These are phyloP conservation scores for Martes martes DNA, from an alignment of 2,113 vertebrate species.

Conservation along the genomic window DNA sequence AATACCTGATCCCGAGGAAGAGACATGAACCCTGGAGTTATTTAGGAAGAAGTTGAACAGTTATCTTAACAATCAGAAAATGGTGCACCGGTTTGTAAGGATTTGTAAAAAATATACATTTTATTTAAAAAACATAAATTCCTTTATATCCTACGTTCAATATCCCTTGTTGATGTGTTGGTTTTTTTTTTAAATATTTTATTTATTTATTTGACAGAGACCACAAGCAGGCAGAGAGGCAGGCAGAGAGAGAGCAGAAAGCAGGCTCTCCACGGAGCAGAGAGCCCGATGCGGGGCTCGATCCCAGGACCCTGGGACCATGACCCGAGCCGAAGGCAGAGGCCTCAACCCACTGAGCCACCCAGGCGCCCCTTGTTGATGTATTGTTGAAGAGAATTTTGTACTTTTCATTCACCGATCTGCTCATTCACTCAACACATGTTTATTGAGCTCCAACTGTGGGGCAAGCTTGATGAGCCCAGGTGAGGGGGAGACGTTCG, in stretches of 20 bases:
- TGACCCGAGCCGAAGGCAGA: too few species aligned
- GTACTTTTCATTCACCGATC: neutral
- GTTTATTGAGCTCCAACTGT: too few species aligned
- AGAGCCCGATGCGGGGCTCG: too few species aligned
- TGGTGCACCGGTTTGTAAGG: neutral
- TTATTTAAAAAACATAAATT: neutral
- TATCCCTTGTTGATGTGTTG: neutral
- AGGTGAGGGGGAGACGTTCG: fast-evolving
- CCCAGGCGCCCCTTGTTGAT: neutral
- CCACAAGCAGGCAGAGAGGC: too few species aligned
- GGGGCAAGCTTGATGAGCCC: neutral
- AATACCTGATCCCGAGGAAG: neutral
- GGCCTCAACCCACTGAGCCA: too few species aligned
- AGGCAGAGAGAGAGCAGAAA: too few species aligned
- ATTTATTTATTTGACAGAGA: too few species aligned
- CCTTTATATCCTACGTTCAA: neutral
- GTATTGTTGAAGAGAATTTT: neutral
- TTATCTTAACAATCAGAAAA: neutral
- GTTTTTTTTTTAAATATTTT: too few species aligned
- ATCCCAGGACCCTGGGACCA: too few species aligned
- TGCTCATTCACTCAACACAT: neutral
- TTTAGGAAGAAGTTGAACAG: neutral
- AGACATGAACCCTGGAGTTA: neutral
- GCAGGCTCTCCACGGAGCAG: too few species aligned
- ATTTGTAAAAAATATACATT: neutral